Evolutionary conservation across 1,140 invertebrate genomes (phyloP), one percentile per base, ranked within the genome.

Genomic region (Saxidomus purpurata): DNA sequence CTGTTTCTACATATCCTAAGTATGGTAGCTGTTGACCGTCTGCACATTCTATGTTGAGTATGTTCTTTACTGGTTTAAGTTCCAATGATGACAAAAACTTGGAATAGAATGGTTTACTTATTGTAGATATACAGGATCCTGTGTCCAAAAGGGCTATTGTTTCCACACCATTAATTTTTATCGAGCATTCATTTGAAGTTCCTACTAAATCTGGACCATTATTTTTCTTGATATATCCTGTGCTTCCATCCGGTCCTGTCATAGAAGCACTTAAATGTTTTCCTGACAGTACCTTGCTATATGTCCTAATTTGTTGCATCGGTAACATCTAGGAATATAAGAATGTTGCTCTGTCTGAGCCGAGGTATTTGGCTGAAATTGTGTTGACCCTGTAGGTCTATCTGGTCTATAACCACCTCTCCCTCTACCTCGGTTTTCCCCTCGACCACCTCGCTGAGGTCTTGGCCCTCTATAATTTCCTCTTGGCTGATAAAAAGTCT

Each of bases 11-110:
- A 43, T 47, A 85, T 25, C 82, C 82, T 13, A 19, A 61, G 31
- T 76, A 86, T 11, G 84, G 69, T 34, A 86, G 49, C 28, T n/a
- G 4, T 17, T 61, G 31, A 1, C 84, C 84, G 59, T 86, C 69
- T 2, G 84, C 84, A 71, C 84, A 86, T 86, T 86, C 84, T 11
- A 86, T 79, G 13, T 87, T 55, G 0, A 87, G 9, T 28, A 77
- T 77, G 19, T 87, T 47, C 22, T 36, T n/a, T 36, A 87, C 31
- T 34, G 74, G 34, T 28, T 87, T 31, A 77, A 79, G 11, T 40
- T 77, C n/a, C 11, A 63, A 22, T 40, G 28, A 2, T 55, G 71
- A 28, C n/a, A 87, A 38, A n/a, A 79, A 3, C 11, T 43, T 34
- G n/a, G 77, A 1, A 59, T 87, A 87, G 55, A 77, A 87, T 43